phyloP scores from a whole-genome alignment of 2,888 invertebrate species.

The Erebia ligea region DNA sequence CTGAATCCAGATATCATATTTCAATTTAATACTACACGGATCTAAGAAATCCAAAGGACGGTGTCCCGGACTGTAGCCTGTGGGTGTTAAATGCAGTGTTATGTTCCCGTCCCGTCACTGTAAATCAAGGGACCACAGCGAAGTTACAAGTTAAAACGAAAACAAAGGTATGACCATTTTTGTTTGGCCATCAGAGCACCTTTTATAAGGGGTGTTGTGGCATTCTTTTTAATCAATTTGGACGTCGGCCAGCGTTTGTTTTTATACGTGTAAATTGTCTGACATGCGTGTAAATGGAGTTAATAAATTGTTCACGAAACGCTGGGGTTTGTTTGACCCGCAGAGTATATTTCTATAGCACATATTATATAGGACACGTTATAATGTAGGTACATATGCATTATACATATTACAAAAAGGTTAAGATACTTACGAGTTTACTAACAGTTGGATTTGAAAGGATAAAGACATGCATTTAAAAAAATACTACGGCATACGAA shows the following conservation, averaged over 20 bases:
- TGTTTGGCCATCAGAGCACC: conserved; percentile 37
- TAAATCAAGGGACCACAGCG: conserved; percentile 42
- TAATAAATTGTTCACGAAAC: conserved; percentile 26
- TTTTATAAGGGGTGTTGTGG: conserved; percentile 34
- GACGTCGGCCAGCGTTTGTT: conserved; percentile 26
- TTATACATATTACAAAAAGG: too few relatives aligned
- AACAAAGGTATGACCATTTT: conserved; percentile 27
- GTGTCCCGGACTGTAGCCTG: conserved; percentile 28
- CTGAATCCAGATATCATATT: conserved; percentile 30
- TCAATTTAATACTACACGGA: conserved; percentile 32
- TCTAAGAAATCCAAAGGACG: conserved; percentile 27
- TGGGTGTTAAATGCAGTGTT: conserved; percentile 43
- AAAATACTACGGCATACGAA: too few relatives aligned
- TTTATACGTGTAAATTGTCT: conserved; percentile 32
- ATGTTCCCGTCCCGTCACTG: conserved; percentile 39
- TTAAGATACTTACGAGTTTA: too few relatives aligned
- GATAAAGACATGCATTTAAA: too few relatives aligned
- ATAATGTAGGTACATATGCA: neutral
- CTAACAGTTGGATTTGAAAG: too few relatives aligned
- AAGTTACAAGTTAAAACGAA: conserved; percentile 37
- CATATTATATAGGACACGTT: neutral
- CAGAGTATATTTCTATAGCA: conserved; percentile 9
- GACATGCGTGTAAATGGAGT: conserved; percentile 33
- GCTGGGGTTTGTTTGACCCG: conserved; percentile 14
- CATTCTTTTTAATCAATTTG: conserved; percentile 32